Evolutionary conservation across 2,113 vertebrate genomes (phyloP).

Genomic region (Cynocephalus volans): DNA sequence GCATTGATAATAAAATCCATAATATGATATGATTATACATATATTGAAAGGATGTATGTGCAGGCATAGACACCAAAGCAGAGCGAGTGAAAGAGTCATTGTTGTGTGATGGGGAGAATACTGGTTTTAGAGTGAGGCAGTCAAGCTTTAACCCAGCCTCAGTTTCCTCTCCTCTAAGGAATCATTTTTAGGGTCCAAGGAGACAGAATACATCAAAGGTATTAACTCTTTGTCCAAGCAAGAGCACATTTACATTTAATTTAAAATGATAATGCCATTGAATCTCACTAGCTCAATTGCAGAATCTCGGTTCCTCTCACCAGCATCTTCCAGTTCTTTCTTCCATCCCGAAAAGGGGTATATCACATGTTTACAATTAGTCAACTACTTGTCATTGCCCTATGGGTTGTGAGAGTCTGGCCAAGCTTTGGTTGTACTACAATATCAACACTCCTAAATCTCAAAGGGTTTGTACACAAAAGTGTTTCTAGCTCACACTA

Average conservation of each 20-base stretch:
- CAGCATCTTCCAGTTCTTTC: not conserved
- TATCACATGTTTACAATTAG: fast-evolving
- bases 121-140: fast-evolving
- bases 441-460: not conserved
- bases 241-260: not conserved
- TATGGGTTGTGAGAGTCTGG: not conserved
- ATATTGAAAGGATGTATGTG: fast-evolving
- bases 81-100: not conserved
- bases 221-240: not conserved
- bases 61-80: no score
- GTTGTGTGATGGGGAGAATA: fast-evolving
- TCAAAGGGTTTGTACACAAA: not conserved
- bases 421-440: not conserved
- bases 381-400: fast-evolving
- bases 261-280: fast-evolving
- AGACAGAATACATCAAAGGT: not conserved
- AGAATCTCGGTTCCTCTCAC: not conserved
- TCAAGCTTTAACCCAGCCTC: not conserved
- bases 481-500: not conserved
- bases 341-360: not conserved
- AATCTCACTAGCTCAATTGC: no score
- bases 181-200: not conserved
- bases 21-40: fast-evolving
- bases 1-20: not conserved
- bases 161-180: not conserved